Evolutionary conservation across 2,113 vertebrate species (phyloP).

Genomic region (Clupea harengus): DNA sequence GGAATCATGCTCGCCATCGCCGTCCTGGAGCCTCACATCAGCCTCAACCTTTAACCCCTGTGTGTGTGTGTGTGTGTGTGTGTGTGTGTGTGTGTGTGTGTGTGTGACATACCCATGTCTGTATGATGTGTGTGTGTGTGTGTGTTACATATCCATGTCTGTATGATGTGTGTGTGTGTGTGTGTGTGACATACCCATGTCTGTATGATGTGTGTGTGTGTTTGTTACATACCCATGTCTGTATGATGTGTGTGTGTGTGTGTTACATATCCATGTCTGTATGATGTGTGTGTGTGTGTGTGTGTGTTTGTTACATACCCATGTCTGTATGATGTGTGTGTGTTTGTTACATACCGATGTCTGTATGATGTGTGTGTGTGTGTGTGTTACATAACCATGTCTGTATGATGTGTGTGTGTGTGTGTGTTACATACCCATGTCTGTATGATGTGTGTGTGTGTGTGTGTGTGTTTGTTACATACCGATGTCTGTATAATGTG

Average conservation of each 20-base stretch:
- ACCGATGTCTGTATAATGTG: background rate
- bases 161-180: background rate
- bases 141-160: background rate
- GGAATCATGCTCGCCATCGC: slow-evolving; percentile 95
- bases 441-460: background rate
- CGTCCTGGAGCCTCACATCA: slow-evolving; percentile 92
- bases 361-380: background rate
- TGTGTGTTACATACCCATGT: background rate
- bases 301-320: background rate
- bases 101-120: background rate
- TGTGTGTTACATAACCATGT: too few relatives aligned
- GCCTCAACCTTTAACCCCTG: slow-evolving; percentile 79
- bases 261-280: background rate
- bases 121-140: background rate
- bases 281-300: background rate
- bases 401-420: too few relatives aligned
- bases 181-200: background rate
- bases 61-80: too few relatives aligned
- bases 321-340: too few relatives aligned
- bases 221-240: background rate
- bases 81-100: background rate
- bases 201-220: too few relatives aligned
- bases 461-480: background rate
- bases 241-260: background rate
- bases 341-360: background rate